Percentiles rank a stretch among this genome's conserved stretches.
These are phyloP conservation scores for Caracal caracal DNA, from an alignment of 2,113 vertebrate genomes.

Conservation along the genomic window DNA sequence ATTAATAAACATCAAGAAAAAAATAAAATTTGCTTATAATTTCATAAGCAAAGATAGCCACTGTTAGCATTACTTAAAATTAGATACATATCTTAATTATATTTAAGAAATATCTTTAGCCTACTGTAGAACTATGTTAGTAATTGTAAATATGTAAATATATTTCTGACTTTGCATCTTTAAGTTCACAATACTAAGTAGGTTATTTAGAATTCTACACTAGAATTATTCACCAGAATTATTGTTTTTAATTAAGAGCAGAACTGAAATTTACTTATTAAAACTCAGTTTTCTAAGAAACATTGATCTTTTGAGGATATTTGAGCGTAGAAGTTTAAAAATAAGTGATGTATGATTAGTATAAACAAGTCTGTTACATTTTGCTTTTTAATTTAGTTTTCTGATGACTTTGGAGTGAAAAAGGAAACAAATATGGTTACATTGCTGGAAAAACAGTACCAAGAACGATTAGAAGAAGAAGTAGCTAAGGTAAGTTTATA, in stretches of 20 bases:
- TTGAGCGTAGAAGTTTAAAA: conserved; percentile 33
- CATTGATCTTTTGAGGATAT: conserved; percentile 6
- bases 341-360: conserved; percentile 56
- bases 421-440: conserved; percentile 78
- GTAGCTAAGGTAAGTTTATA: conserved; percentile 91
- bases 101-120: neutral
- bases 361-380: conserved; percentile 52
- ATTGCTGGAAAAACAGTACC: conserved; percentile 86
- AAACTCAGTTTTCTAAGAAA: conserved; percentile 44
- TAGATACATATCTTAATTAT: neutral
- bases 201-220: neutral
- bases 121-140: neutral
- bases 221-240: conserved; percentile 30
- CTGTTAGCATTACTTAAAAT: conserved; percentile 10
- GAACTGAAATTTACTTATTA: conserved; percentile 19
- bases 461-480: conserved; percentile 93
- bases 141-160: conserved; percentile 10
- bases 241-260: conserved; percentile 49
- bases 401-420: conserved; percentile 64
- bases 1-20: conserved; percentile 2
- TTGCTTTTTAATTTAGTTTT: conserved; percentile 78
- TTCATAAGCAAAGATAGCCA: neutral
- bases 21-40: conserved; percentile 1
- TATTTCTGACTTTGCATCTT: conserved; percentile 8
- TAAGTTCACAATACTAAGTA: conserved; percentile 18